Conservation (phyloP, 2,888 invertebrate species). For the Alentia gelatinosa region DNA sequence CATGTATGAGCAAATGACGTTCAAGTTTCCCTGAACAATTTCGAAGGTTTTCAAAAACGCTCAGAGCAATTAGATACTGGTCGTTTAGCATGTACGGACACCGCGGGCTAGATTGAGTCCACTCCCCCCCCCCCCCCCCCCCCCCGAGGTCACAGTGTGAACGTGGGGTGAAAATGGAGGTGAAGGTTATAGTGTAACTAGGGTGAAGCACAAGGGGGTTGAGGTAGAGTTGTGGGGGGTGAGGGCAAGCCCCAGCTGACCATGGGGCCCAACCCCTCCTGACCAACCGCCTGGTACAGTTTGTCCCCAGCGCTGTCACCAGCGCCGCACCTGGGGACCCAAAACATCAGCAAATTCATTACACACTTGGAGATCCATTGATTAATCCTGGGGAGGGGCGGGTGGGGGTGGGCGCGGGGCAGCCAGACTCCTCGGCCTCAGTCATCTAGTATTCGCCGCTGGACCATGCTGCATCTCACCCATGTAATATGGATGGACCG, state of each 20-base stretch:
- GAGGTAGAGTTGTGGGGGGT: too few species aligned
- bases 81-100: too few species aligned
- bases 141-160: too few species aligned
- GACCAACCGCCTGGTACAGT: not conserved
- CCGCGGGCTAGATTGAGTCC: too few species aligned
- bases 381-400: not conserved
- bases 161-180: too few species aligned
- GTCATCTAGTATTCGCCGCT: slow-evolving; percentile 30
- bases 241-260: not conserved
- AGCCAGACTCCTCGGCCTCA: not conserved
- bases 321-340: not conserved
- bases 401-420: not conserved
- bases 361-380: slow-evolving; percentile 53
- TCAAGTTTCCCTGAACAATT: too few species aligned
- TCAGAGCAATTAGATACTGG: too few species aligned
- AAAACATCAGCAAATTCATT: slow-evolving; percentile 54
- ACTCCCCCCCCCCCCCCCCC: too few species aligned
- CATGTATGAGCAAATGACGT: too few species aligned
- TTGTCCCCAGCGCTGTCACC: not conserved
- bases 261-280: not conserved
- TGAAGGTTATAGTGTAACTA: too few species aligned
- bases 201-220: too few species aligned
- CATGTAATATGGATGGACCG: slow-evolving; percentile 50
- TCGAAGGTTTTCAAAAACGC: too few species aligned
- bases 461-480: slow-evolving; percentile 24